These are phyloP conservation scores for Aphis gossypii DNA, from an alignment of 1,140 invertebrate genomes.

Conservation along the genomic window DNA sequence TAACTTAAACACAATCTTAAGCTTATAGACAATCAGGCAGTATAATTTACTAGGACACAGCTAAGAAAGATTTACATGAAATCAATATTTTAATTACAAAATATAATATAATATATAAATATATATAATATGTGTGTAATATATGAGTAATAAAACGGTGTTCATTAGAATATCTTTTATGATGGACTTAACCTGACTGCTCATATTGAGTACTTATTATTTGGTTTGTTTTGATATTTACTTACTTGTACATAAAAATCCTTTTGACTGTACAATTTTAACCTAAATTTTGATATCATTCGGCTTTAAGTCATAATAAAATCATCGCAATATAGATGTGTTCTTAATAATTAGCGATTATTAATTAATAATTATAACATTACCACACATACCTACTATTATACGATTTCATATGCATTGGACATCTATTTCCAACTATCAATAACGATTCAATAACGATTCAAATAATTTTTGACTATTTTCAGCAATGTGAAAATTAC, in stretches of 20 bases:
- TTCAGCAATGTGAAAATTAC: not conserved
- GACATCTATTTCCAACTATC: not conserved
- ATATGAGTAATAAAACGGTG: not conserved
- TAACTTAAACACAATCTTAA: conserved; percentile 53
- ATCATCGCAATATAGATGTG: not conserved
- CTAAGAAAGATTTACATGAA: not conserved
- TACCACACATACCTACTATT: not conserved
- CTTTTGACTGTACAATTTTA: not conserved
- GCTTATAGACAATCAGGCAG: conserved; percentile 54
- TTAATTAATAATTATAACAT: not conserved
- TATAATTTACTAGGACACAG: conserved; percentile 25
- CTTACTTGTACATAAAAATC: conserved; percentile 1
- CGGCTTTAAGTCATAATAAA: not conserved
- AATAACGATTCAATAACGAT: not conserved
- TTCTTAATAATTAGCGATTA: not conserved
- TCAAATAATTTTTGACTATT: not conserved
- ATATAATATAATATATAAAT: not conserved
- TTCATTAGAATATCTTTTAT: conserved; percentile 1
- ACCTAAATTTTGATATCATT: conserved; percentile 19
- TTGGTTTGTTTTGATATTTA: conserved; percentile 11
- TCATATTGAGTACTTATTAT: conserved; percentile 18
- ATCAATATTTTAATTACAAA: not conserved
- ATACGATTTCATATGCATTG: not conserved
- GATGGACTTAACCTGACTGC: not conserved
- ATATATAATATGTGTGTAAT: not conserved